These are phyloP conservation scores for Corythornis cristatus DNA, from an alignment of 2,113 vertebrate species.

Conservation along the genomic window DNA sequence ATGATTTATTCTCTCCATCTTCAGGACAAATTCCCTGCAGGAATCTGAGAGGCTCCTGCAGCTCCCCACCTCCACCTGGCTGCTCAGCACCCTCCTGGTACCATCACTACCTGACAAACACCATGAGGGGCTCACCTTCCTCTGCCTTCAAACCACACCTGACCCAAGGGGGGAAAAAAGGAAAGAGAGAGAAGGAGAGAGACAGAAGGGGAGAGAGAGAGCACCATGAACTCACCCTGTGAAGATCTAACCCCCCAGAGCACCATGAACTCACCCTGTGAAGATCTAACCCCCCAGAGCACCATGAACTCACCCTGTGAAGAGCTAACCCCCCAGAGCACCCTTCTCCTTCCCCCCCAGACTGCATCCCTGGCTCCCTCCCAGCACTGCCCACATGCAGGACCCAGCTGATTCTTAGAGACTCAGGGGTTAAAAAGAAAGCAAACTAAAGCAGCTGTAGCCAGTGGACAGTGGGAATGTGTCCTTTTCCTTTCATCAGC, in stretches of 20 bases:
- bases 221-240: too few species aligned
- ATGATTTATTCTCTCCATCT: background rate
- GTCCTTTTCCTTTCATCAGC: conserved; percentile 39
- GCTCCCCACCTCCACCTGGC: background rate
- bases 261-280: too few species aligned
- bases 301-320: too few species aligned
- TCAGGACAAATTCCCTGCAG: background rate
- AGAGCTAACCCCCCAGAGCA: too few species aligned
- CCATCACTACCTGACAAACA: background rate
- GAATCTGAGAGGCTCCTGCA: background rate
- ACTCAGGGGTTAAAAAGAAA: conserved; percentile 9
- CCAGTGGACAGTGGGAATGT: conserved; percentile 17
- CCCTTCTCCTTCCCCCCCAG: too few species aligned
- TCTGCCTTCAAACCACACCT: background rate
- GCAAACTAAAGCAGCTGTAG: background rate
- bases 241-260: too few species aligned
- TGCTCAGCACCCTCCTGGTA: background rate
- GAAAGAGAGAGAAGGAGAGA: background rate
- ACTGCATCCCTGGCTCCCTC: background rate
- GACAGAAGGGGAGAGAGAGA: background rate
- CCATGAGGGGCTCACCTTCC: fast-evolving
- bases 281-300: too few species aligned
- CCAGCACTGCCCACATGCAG: background rate
- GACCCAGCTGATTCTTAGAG: background rate
- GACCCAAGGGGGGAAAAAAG: background rate